A percentile compares a stretch with the other conserved stretches of the same genome.
Conservation (phyloP, 2,113 vertebrate genomes). For the Burhinus bistriatus region DNA sequence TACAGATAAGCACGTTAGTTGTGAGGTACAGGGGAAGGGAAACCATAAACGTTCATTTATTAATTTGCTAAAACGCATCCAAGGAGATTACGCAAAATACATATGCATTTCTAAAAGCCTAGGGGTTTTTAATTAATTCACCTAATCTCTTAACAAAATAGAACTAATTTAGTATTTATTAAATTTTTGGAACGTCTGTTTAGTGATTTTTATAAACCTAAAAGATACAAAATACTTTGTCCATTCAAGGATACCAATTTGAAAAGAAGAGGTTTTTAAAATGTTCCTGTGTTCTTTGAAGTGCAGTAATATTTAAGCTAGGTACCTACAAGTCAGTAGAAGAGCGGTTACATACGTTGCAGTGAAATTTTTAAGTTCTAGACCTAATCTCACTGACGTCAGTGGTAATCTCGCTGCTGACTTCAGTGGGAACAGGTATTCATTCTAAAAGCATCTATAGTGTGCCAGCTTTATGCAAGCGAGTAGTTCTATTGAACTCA, state of each 20-base stretch:
- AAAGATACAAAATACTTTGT: background rate
- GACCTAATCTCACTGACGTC: background rate
- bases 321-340: background rate
- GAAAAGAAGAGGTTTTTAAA: background rate
- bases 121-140: background rate
- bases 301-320: background rate
- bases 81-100: background rate
- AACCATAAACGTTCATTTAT: background rate
- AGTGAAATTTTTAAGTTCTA: background rate
- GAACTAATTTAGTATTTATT: background rate
- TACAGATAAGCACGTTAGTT: background rate
- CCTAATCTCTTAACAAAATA: background rate
- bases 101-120: background rate
- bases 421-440: background rate
- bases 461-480: background rate
- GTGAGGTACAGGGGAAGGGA: background rate
- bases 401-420: background rate
- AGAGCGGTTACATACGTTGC: background rate
- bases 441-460: background rate
- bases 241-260: background rate
- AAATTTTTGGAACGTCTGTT: background rate
- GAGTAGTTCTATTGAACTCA: background rate
- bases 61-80: background rate
- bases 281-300: background rate
- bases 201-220: background rate